Evolutionary conservation across 2,113 vertebrate genomes (phyloP).

Genomic region (Felis catus): F.catus_Fca126_mat1.0 CM031428.1:36531501-36532000

Average conservation of each 20-base stretch:
- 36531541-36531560: constrained; percentile 78
- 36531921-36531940: not conserved
- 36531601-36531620: constrained; percentile 69
- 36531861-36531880: not conserved
- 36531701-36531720: constrained; percentile 19
- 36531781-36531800: constrained; percentile 50
- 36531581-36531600: constrained; percentile 38
- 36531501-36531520: constrained; percentile 80
- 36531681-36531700: constrained; percentile 51
- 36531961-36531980: not conserved
- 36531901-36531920: not conserved
- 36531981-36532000: not conserved
- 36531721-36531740: constrained; percentile 44
- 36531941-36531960: not conserved
- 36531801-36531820: constrained; percentile 13
- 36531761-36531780: constrained; percentile 50
- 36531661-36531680: not conserved
- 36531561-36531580: constrained; percentile 82
- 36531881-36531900: not conserved
- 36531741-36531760: constrained; percentile 3
- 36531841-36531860: constrained; percentile 38
- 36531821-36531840: constrained; percentile 62
- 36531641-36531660: not conserved
- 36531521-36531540: constrained; percentile 77
- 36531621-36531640: constrained; percentile 56